phyloP scores from a whole-genome alignment of 2,113 vertebrate species.

The Tragelaphus imberbis region DNA sequence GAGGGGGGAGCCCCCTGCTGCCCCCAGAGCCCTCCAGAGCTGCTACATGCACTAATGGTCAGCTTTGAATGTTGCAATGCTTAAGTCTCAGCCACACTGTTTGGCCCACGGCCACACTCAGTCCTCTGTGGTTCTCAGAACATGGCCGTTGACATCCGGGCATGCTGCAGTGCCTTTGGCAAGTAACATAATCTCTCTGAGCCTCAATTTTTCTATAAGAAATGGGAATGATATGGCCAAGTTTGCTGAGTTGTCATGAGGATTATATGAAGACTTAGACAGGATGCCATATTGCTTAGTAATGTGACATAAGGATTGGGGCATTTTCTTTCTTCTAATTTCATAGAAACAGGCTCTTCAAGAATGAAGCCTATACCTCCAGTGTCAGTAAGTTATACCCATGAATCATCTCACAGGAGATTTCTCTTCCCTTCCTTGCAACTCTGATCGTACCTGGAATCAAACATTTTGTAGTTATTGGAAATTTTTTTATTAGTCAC shows the following conservation, averaged over 20 bases:
- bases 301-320: background rate
- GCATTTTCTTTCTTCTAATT: background rate
- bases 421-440: background rate
- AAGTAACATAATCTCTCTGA: background rate
- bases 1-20: constrained; percentile 32
- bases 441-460: background rate
- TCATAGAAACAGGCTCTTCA: background rate
- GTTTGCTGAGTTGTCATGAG: background rate
- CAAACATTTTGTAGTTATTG: background rate
- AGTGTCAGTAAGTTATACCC: background rate
- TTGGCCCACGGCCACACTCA: background rate
- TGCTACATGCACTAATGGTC: constrained; percentile 29
- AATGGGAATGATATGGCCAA: background rate
- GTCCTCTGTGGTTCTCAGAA: background rate
- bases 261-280: background rate
- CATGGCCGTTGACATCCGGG: background rate
- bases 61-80: background rate
- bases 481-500: background rate
- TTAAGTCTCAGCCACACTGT: background rate
- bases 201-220: background rate
- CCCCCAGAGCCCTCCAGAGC: background rate
- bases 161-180: background rate
- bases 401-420: background rate
- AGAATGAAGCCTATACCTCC: background rate
- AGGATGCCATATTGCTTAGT: background rate